These are phyloP conservation scores for Mustela lutreola DNA, from an alignment of 2,113 vertebrate genomes.

Conservation along the genomic window DNA sequence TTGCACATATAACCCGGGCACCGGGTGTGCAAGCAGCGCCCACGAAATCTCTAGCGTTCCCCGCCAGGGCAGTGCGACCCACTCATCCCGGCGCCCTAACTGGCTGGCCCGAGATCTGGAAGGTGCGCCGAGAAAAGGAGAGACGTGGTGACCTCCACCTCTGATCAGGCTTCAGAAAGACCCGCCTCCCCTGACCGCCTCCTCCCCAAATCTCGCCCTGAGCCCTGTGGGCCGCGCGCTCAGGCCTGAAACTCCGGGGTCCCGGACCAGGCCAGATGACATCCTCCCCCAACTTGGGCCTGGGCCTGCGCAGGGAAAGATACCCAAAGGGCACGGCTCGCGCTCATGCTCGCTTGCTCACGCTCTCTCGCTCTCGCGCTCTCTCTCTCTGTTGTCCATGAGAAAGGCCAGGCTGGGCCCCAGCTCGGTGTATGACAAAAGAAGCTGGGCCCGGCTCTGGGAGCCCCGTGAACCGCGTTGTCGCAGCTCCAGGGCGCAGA, in stretches of 20 bases:
- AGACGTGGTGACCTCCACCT: not conserved
- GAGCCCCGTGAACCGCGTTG: not conserved
- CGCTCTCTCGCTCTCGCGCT: not conserved
- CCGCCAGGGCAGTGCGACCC: accelerated
- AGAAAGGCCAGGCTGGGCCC: slow-evolving; percentile 61
- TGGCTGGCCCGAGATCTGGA: not conserved
- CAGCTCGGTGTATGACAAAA: slow-evolving; percentile 66
- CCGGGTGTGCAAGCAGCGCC: accelerated
- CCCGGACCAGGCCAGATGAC: not conserved
- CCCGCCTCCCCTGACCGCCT: not conserved
- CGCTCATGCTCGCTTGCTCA: not conserved
- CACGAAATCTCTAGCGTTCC: not conserved
- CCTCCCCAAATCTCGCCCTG: not conserved
- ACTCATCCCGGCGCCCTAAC: not conserved
- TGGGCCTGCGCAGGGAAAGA: not conserved
- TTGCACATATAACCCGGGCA: not conserved
- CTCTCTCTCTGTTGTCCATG: not conserved
- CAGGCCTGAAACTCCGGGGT: not conserved
- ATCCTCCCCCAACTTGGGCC: not conserved
- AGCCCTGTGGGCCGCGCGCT: not conserved
- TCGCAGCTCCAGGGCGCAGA: not conserved
- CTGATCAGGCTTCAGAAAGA: not conserved
- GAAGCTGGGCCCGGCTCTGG: not conserved
- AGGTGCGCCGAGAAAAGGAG: not conserved
- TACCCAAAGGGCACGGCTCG: not conserved